These are phyloP conservation scores for Cichladusa arquata DNA, from an alignment of 2,113 vertebrate species.

Conservation along the genomic window DNA sequence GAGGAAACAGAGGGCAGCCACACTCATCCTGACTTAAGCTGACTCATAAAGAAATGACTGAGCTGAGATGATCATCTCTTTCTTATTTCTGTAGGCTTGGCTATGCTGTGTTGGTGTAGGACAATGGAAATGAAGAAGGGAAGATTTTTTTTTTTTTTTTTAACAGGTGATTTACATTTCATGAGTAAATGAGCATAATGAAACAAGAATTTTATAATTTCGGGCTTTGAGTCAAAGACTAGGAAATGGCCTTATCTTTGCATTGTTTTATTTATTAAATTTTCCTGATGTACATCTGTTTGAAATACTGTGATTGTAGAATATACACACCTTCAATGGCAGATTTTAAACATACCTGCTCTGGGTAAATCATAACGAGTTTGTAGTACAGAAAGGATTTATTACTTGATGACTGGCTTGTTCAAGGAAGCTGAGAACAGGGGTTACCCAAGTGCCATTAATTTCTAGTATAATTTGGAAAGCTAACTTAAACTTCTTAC, in stretches of 20 bases:
- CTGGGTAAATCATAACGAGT: neutral
- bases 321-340: accelerated
- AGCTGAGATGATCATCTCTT: neutral
- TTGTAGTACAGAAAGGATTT: neutral
- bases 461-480: neutral
- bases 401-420: neutral
- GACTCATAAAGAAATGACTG: neutral
- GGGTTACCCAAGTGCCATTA: neutral
- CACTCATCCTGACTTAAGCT: neutral
- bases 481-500: neutral
- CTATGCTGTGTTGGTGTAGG: neutral
- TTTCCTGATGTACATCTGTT: neutral
- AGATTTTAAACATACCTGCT: neutral
- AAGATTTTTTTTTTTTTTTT: neutral
- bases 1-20: neutral
- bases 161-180: neutral
- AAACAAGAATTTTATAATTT: neutral
- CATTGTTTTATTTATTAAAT: neutral
- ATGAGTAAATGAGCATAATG: neutral
- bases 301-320: neutral
- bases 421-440: neutral
- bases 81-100: neutral
- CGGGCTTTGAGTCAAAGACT: neutral
- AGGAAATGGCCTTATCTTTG: neutral
- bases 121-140: neutral